Evolutionary conservation across 2,113 vertebrate genomes (phyloP), one percentile per base, ranked within the genome.

Genomic region (Saimiri boliviensis): DNA sequence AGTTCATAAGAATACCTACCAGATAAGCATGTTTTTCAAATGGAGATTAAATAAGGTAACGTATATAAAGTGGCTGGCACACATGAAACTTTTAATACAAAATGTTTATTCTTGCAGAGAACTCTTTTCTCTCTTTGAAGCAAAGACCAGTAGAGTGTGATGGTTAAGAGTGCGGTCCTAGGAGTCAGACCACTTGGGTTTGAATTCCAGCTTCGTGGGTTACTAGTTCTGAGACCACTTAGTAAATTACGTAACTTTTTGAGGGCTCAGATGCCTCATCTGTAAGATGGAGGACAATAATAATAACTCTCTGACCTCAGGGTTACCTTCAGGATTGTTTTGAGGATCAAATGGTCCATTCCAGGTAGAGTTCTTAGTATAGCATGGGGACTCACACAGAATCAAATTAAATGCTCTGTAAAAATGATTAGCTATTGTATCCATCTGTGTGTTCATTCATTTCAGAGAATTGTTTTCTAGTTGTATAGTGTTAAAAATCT

Each of bases 211-310:
- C 23, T 86, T 81, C 30, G 47, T 2, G 21, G 17, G n/a, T 80
- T 95, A 89, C 56, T 73, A 60, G n/a, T 92, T 92, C 35, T 63
- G 56, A 95, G 77, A 42, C 40, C 47, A 86, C 16, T 42, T n/a
- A 76, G n/a, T 40, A 30, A 40, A 66, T 63, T 17, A 19, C 40
- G 66, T 82, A 37, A 60, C 49, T 77, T 95, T 30, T 77, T 87
- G 37, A 73, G 25, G 21, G 37, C 30, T 80, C 80, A 68, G 7
- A 19, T 32, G 16, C 27, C 74, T 47, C 27, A 8, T 77, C 42
- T 32, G 4, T 47, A 35, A 81, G 82, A 27, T 82, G 60, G 68
- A 82, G n/a, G 19, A 42, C 6, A 66, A 3, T 93, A 19, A 27
- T 58, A 74, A 23, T 58, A 74, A 74, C 17, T 4, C 27, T 47